phyloP scores from a whole-genome alignment of 92 coral and sea anemone species.

The Umimayanthus kanabou region DNA sequence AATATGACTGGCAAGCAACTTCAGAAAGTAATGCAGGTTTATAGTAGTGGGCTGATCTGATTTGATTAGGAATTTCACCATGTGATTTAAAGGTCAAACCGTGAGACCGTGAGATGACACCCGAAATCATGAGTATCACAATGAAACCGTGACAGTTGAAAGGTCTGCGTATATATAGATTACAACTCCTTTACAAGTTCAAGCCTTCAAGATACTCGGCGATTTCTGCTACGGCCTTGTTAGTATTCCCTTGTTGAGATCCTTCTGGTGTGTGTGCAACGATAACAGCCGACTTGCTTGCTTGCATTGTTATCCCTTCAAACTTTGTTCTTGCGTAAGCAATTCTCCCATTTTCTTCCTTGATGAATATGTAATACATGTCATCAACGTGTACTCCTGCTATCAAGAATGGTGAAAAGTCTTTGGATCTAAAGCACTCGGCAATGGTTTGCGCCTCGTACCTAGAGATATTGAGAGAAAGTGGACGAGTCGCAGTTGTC shows the following conservation, averaged over 20 bases:
- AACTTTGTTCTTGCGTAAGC: conserved; percentile 43
- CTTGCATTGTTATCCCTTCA: conserved; percentile 55
- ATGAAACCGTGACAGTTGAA: too few species aligned
- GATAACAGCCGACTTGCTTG: conserved; percentile 60
- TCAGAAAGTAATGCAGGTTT: too few species aligned
- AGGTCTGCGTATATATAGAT: too few species aligned
- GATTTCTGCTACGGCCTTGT: conserved; percentile 60
- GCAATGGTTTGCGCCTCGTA: conserved; percentile 26
- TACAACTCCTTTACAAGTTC: conserved; percentile 37
- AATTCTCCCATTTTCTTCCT: conserved; percentile 48
- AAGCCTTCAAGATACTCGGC: conserved; percentile 63
- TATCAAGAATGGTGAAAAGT: conserved; percentile 48
- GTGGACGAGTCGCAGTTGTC: conserved; percentile 51
- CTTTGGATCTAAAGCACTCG: conserved; percentile 50
- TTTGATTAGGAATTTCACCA: too few species aligned
- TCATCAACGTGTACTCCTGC: conserved; percentile 33
- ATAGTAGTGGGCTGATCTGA: too few species aligned
- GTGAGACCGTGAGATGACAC: too few species aligned
- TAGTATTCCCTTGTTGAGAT: conserved; percentile 60
- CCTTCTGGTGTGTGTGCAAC: conserved; percentile 55
- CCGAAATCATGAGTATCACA: too few species aligned
- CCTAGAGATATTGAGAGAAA: neutral
- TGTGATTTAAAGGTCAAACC: too few species aligned
- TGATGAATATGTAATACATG: conserved; percentile 36
- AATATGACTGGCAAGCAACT: too few species aligned